Percentiles rank a stretch among this genome's conserved stretches.
Conservation (phyloP, 2,888 invertebrate genomes). For the Alentia gelatinosa region DNA sequence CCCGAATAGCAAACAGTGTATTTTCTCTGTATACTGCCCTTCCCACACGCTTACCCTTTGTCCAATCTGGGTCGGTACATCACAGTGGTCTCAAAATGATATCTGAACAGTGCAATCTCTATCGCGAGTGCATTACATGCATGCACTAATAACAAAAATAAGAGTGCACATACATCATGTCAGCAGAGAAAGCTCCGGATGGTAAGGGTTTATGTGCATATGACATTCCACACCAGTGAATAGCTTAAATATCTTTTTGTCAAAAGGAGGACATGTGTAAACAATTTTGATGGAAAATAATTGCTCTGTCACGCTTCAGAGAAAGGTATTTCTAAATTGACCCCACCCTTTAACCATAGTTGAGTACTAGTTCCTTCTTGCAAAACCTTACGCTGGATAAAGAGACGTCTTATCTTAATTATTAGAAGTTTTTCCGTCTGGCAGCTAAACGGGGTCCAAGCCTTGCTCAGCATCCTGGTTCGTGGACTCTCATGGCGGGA, state of each 20-base stretch:
- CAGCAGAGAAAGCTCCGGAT: not conserved
- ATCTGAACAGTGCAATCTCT: too few species aligned
- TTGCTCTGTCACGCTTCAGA: too few species aligned
- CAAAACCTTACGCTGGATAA: too few species aligned
- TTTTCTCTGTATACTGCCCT: not conserved
- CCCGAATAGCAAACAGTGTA: not conserved
- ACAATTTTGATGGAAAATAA: too few species aligned
- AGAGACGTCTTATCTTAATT: too few species aligned
- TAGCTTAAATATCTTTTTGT: not conserved
- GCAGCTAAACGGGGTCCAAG: not conserved
- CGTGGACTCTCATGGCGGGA: not conserved
- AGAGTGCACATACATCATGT: not conserved
- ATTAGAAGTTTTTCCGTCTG: not conserved
- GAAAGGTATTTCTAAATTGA: too few species aligned
- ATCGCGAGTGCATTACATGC: not conserved
- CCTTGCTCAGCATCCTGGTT: slow-evolving; percentile 3
- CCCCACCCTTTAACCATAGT: too few species aligned
- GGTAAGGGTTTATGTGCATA: not conserved
- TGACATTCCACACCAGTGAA: not conserved
- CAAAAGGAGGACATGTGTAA: not conserved
- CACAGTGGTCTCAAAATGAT: too few species aligned
- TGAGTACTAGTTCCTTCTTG: too few species aligned
- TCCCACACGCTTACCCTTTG: not conserved
- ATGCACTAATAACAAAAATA: not conserved
- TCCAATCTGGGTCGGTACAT: not conserved